Base-by-base conservation (phyloP, 2,888 invertebrate genomes). In the Cheilosia scutellata region DNA sequence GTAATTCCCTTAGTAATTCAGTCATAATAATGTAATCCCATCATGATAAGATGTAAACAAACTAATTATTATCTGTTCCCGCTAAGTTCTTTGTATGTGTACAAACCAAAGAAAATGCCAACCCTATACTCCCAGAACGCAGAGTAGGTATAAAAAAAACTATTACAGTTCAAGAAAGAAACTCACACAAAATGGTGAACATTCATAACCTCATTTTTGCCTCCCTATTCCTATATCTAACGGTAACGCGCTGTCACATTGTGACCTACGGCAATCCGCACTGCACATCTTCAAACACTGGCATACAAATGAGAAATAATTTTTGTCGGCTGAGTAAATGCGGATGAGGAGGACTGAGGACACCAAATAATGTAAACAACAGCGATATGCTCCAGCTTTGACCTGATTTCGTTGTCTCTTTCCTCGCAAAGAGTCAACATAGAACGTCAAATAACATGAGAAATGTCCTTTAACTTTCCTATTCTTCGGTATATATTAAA, bases 191-290 rank as follows among this genome's bases (percentile, higher is more conserved):
- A 4, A 37, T 11, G 31, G 51, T 29, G 16, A 13, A 16, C 63
- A 31, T 37, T 74, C 71, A 79, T 76, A 76, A 80, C 84, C 80
- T 71, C 70, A 55, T 84, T 80, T 63, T 37, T 33, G 31, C 33
- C 16, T 5, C 60, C 57, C 47, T 20, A 20, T n/a, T n/a, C n/a
- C n/a, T 44, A 51, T 31, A 58, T n/a, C 31, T 37, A 42, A 33
- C 33, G 42, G 53, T 55, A 57, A 62, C 37, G 29, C 27, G 57
- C 25, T 47, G 70, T 6, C 51, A 71, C 49, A 65, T 58, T 31
- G 16, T 42, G 20, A 53, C 66, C 37, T 62, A 49, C 72, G 66
- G 82, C 66, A 44, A 11, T 16, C 53, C 27, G 33, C 55, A 63
- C 40, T 74, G 60, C 65, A 74, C 40, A 68, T 60, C 29, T 58